phyloP scores from a whole-genome alignment of 2,113 vertebrate species.

The Callaeas wilsoni region DNA sequence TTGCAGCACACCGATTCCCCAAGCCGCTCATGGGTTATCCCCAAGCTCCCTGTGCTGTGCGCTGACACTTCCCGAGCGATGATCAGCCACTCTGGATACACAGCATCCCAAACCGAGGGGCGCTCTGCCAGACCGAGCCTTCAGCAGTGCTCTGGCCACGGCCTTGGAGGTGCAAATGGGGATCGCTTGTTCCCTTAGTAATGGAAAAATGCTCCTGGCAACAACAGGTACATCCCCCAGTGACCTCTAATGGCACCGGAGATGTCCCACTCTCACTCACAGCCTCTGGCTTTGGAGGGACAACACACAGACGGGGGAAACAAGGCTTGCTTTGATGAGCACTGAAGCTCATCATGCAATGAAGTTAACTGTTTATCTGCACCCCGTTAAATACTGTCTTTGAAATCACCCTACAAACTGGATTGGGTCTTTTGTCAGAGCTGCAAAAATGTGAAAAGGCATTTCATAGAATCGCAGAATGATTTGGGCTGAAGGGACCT shows the following conservation, averaged over 20 bases:
- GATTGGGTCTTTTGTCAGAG: neutral
- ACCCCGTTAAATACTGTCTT: neutral
- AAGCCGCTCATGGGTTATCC: neutral
- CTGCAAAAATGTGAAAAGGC: neutral
- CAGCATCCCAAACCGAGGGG: neutral
- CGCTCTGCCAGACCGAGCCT: neutral
- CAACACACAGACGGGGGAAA: neutral
- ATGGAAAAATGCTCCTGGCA: neutral
- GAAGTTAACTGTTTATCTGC: neutral
- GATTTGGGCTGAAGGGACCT: neutral
- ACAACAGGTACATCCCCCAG: neutral
- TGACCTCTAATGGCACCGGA: neutral
- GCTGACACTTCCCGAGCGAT: fast-evolving
- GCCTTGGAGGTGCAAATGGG: neutral
- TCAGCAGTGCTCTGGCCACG: fast-evolving
- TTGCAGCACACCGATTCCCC: neutral
- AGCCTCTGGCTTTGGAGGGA: neutral
- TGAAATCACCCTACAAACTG: neutral
- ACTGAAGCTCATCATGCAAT: neutral
- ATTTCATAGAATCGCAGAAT: neutral
- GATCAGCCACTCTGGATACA: neutral
- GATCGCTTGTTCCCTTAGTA: neutral
- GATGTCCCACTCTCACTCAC: neutral
- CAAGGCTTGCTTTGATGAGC: neutral
- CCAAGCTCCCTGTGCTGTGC: neutral